Base-by-base conservation (phyloP, 2,113 vertebrate genomes). In the Edolisoma coerulescens region DNA sequence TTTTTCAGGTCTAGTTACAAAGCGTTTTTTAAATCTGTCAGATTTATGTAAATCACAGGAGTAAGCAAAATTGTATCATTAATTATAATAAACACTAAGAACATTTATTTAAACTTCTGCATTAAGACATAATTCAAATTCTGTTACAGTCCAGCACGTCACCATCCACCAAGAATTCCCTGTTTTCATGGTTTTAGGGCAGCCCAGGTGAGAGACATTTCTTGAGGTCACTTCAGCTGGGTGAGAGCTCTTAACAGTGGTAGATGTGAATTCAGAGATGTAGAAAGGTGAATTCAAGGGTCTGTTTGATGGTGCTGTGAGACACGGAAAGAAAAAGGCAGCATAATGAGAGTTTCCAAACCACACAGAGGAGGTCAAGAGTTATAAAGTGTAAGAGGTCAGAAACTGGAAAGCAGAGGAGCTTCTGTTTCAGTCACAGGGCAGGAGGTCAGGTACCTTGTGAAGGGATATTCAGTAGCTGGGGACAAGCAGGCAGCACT, bases 291-390 rank as follows among this genome's bases (percentile, higher is more conserved):
- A 78, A 60, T 54, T 75, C 37, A 37, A 6, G 37, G 26, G 3
- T 59, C 61, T 84, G 13, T 11, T 53, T 75, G 56, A 16, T 24
- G 28, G 7, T 33, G 15, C 67, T 42, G 17, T 21, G 61, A 53
- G 65, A 47, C 6, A 5, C 0, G 4, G 22, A 44, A 19, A 14
- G 9, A 27, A 15, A 19, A 20, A 3, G 1, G 0, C 19, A 54
- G 5, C 30, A 9, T 1, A 19, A 19, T 6, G 12, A 13, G 44
- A 35, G 11, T 78, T 82, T 32, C 35, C 56, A 33, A 53, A n/a
- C 18, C 2, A 1, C 35, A 3, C 4, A 9, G 80, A 37, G 59
- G 54, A 71, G 42, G 30, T 22, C 32, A 19, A 4, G 59, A 59
- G 19, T 28, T 71, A 2, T 0, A 11, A 52, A 77, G 54, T 13